A percentile compares a stretch with the other conserved stretches of the same genome.
Conservation (phyloP, 2,888 invertebrate species). For the Aspidiotus rigidus region DNA sequence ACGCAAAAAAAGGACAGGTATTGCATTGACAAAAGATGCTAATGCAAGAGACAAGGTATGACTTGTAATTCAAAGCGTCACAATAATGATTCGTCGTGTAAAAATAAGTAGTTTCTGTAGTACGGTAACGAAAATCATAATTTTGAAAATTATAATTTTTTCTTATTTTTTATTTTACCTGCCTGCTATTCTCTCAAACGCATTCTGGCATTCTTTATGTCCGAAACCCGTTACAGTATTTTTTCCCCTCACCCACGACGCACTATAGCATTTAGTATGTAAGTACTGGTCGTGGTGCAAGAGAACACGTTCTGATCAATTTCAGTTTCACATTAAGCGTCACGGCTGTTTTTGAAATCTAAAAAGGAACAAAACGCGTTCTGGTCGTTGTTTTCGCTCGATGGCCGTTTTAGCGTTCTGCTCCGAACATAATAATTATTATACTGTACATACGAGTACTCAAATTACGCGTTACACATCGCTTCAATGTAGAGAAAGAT, state of each 20-base stretch:
- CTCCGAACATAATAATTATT: neutral
- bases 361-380: neutral
- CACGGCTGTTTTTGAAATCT: neutral
- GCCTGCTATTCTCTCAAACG: conserved; percentile 6
- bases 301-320: neutral
- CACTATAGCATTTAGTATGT: neutral
- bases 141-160: neutral
- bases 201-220: conserved; percentile 2
- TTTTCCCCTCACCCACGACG: conserved; percentile 4
- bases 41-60: neutral
- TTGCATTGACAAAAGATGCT: neutral
- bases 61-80: neutral
- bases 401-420: neutral
- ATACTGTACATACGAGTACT: too few species aligned
- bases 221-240: conserved; percentile 1
- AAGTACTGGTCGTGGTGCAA: too few species aligned
- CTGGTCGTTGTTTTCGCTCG: neutral
- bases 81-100: conserved; percentile 8
- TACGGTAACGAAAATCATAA: neutral
- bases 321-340: neutral
- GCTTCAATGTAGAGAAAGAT: too few species aligned
- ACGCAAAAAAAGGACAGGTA: conserved; percentile 9
- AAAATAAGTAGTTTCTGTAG: conserved; percentile 5
- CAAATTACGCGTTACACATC: too few species aligned
- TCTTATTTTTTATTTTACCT: conserved; percentile 6